Base-by-base conservation (phyloP, 2,113 vertebrate genomes). In the Charina bottae region DNA sequence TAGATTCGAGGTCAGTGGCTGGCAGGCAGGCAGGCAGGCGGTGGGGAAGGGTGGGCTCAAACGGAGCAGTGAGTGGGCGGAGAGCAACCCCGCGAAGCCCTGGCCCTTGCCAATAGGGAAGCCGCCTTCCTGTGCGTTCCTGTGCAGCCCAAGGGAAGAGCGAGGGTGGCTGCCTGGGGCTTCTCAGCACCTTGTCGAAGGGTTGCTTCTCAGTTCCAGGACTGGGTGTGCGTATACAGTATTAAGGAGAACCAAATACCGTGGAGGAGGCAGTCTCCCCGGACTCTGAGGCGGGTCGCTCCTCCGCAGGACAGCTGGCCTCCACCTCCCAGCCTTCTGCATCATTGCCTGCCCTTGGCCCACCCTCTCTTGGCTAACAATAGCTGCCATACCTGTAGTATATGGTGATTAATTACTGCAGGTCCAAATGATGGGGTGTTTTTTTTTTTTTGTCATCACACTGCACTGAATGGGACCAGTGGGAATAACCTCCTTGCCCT, bases 331-430 rank as follows among this genome's bases (percentile, higher is more conserved):
- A 64, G 10, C n/a, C n/a, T 87, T n/a, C 37, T 49, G 37, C 37
- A 26, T 33, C 46, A 17, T 19, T n/a, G 49, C 37, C 37, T 12
- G 28, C 68, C n/a, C 28, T 6, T 19, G 5, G 1, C 87, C 10
- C 46, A 11, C 6, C 33, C 17, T 49, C 83, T 33, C 28, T 7
- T 42, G 62, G 83, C 87, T 94, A 90, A 95, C 94, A 94, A 94
- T 96, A 95, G 92, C 92, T 92, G 37, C 72, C 90, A 42, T 89
- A 28, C 90, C 78, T 91, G 90, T 87, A 12, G 84, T 9, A 53
- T 55, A 87, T 90, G 55, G 53, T 5, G 94, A 88, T 49, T 62
- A 78, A 91, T 86, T 24, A 90, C 93, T 90, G 91, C 92, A 26
- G 17, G 2, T 87, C 86, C 89, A 83, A 86, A 6, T 37, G 26